Evolutionary conservation across 2,888 invertebrate species (phyloP), one percentile per base, ranked within the genome.

Genomic region (Nineta flava): DNA sequence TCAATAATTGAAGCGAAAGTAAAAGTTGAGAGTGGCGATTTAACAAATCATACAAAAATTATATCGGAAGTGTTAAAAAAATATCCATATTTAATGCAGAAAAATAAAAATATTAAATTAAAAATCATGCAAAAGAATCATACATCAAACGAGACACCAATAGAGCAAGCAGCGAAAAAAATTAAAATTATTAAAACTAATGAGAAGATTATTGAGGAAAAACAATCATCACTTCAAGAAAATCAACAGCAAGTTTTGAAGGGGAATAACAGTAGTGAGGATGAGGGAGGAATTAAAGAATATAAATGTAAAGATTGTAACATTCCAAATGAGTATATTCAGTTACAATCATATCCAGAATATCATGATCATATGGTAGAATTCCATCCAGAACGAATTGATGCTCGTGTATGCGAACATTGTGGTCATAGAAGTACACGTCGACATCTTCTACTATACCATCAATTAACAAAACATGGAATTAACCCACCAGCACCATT

Each of bases 61-160:
- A 88, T 91, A 50, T 81, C 86, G 52, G 88, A 88, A 67, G 87
- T 91, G 1, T 64, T 91, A 35, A 87, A 88, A 56, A 90, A 88
- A 62, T 90, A 87, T 71, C 90, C 91, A 1, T 85, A 90, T 64
- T 72, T 91, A 52, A 83, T 90, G 0, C 87, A 86, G 62, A 83
- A 83, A 58, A 88, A 86, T 60, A 88, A 87, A 63, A 91, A 87
- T 60, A 88, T 91, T 32, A 83, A 86, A 61, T 65, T 91, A 13
- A 90, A 88, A 68, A 88, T 91, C 53, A 75, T 88, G 65, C 80
- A 86, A 51, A 79, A 77, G 51, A 54, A 52, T 42, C 51, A 50
- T 41, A 46, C 3, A 32, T 41, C 7, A 15, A 48, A 16, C 13
- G 53, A 16, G 47, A 53, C 4, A 31, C 50, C 6, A 35, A 48